Evolutionary conservation across 2,888 invertebrate species (phyloP), one percentile per base, ranked within the genome.

Genomic region (Drosophila anomalata): DNA sequence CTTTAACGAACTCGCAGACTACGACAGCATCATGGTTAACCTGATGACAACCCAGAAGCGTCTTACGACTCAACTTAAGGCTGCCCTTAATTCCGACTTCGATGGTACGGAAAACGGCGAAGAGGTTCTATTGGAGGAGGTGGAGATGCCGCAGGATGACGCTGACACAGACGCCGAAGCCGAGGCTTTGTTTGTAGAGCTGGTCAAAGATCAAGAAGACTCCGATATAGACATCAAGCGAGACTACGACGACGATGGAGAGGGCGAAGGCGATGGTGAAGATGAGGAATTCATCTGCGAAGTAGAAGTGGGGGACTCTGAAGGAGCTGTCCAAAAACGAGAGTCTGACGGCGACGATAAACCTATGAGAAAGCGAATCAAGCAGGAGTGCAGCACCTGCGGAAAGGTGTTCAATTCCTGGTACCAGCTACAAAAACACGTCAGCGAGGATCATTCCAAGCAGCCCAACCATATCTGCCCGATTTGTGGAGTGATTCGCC

Each of bases 1-100:
- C 62, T 90, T 84, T 41, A 73, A 66, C 2, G 88, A 90, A 50
- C 66, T 91, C 11, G 67, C 87, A 0, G 88, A 87, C 4, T 91
- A 91, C 51, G 90, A 91, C 52, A 67, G 83, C 26, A 79, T 90
- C 46, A 91, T 91, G 91, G 67, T 91, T 0, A 90, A 85, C 50
- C 72, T 91, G 12, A 84, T 91, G 73, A 75, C 81, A 6, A 84
- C 85, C 5, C 90, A 91, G 71, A 90, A 84, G 42, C 77, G 79
- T 14, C 76, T 91, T 0, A 89, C 90, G 0, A 72, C 70, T n/a
- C 77, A 88, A 31, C 65, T 91, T 3, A 81, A 82, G 17, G 75
- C 79, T 9, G 89, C 89, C 2, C 51, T 90, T 0, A 83, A 83
- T 53, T 80, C 78, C 0, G 83, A 80, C 11, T 77, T 50, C 6